A percentile compares a stretch with the other conserved stretches of the same genome.
Evolutionary conservation across 2,113 vertebrate genomes (phyloP).

Genomic region (Zonotrichia leucophrys): DNA sequence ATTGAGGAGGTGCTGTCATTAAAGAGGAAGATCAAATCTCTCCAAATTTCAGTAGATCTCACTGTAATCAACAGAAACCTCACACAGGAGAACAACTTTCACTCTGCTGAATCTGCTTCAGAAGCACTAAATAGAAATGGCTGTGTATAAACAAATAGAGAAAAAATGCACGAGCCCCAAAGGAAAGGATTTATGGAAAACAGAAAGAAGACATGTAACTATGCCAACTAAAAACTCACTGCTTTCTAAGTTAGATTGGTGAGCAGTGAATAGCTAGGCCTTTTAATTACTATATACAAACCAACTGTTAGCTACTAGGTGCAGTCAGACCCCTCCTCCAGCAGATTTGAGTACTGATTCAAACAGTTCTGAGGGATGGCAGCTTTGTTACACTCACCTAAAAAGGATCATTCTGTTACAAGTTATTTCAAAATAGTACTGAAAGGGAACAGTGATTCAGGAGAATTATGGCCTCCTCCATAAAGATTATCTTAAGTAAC

Average conservation of each 20-base stretch:
- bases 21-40: not conserved
- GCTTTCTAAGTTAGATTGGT: not conserved
- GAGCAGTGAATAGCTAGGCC: not conserved
- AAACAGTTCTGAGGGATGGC: not conserved
- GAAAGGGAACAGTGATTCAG: not conserved
- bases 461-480: not conserved
- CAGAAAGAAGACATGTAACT: not conserved
- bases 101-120: not conserved
- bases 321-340: not conserved
- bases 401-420: not conserved
- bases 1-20: not conserved
- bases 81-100: not conserved
- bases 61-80: not conserved
- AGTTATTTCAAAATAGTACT: not conserved
- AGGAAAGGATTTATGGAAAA: not conserved
- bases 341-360: not conserved
- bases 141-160: not conserved
- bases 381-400: not conserved
- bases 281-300: not conserved
- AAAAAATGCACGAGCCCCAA: not conserved
- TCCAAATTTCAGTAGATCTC: not conserved
- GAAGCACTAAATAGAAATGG: not conserved
- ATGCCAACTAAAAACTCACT: not conserved
- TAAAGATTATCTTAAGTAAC: not conserved
- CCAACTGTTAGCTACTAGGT: not conserved